These are phyloP conservation scores for Nysson spinosus DNA, from an alignment of 2,888 invertebrate genomes.

Conservation along the genomic window DNA sequence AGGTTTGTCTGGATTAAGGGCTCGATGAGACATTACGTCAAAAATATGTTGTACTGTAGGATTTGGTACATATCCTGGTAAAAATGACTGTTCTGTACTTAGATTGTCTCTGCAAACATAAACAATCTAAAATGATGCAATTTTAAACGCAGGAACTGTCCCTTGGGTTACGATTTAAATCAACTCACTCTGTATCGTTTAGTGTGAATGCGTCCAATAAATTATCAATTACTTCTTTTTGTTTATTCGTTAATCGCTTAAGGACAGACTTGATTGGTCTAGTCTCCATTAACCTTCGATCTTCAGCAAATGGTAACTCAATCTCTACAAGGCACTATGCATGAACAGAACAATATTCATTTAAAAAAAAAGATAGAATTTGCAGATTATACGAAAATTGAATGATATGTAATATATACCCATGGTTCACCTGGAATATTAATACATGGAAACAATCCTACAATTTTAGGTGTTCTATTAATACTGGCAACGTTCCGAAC, in stretches of 20 bases:
- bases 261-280: conserved; percentile 36
- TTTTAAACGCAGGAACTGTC: background rate
- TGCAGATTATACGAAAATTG: background rate
- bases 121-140: background rate
- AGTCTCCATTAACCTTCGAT: conserved; percentile 32
- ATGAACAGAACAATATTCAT: background rate
- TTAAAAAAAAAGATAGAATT: background rate
- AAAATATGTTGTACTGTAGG: conserved; percentile 61
- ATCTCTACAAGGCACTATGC: conserved; percentile 48
- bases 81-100: conserved; percentile 30
- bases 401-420: conserved; percentile 43
- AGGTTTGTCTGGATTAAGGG: conserved; percentile 60
- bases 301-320: conserved; percentile 43
- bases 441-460: conserved; percentile 56
- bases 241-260: conserved; percentile 36
- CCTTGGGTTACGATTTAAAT: no score
- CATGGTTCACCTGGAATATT: conserved; percentile 53
- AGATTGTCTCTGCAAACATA: background rate
- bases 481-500: conserved; percentile 51
- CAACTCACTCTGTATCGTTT: conserved; percentile 25
- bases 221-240: conserved; percentile 41
- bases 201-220: conserved; percentile 37
- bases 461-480: conserved; percentile 51
- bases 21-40: conserved; percentile 63
- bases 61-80: conserved; percentile 57